These are phyloP conservation scores for Thunnus albacares DNA, from an alignment of 2,797 vertebrate species.

Conservation along the genomic window DNA sequence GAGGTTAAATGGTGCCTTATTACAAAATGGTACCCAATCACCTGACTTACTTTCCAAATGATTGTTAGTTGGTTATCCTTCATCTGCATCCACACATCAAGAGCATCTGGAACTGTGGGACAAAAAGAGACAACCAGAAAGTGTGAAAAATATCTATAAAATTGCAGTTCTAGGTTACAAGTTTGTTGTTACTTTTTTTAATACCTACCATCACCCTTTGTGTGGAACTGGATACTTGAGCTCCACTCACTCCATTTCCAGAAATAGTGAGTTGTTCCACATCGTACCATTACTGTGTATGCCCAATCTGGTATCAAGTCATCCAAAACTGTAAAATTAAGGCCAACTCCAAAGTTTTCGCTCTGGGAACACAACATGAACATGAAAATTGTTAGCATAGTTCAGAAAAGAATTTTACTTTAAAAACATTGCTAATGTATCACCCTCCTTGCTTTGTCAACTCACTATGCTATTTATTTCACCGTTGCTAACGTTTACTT, in stretches of 20 bases:
- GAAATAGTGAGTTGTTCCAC: slow-evolving; percentile 64
- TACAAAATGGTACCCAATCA: neutral
- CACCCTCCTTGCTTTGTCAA: neutral
- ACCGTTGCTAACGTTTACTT: slow-evolving; percentile 44
- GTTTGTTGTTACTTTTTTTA: neutral
- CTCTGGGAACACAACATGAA: slow-evolving; percentile 35
- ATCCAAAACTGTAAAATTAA: slow-evolving; percentile 36
- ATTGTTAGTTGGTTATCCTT: slow-evolving; percentile 39
- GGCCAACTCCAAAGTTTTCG: slow-evolving; percentile 45
- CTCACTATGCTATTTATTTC: slow-evolving; percentile 59
- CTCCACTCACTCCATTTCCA: slow-evolving; percentile 85
- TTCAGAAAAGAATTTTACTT: neutral
- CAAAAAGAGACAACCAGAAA: slow-evolving; percentile 1
- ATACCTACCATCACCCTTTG: slow-evolving; percentile 77
- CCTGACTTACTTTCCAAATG: slow-evolving; percentile 81
- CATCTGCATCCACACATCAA: slow-evolving; percentile 82
- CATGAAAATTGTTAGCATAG: neutral
- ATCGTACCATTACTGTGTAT: slow-evolving; percentile 63
- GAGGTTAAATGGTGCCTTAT: neutral
- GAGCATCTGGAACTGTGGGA: slow-evolving; percentile 79
- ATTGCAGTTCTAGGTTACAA: neutral
- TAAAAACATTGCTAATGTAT: neutral
- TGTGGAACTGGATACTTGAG: slow-evolving; percentile 42
- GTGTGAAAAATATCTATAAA: neutral
- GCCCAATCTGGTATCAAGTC: slow-evolving; percentile 67